Conservation (phyloP, 2,797 vertebrate genomes). For the Eulemur coronatus region DNA sequence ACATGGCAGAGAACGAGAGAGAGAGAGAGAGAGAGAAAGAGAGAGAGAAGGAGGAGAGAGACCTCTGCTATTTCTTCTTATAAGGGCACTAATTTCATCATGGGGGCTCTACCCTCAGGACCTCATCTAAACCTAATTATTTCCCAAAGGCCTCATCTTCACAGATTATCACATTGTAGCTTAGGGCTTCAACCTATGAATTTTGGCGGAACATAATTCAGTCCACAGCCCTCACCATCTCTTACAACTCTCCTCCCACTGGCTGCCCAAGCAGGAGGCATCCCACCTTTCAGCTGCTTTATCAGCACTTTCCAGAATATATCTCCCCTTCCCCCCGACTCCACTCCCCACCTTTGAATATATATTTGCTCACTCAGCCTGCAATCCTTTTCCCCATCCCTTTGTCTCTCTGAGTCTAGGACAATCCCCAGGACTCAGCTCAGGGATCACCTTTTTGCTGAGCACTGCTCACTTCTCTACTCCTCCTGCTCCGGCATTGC, state of each 20-base stretch:
- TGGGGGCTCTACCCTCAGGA: too few relatives aligned
- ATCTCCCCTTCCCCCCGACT: too few relatives aligned
- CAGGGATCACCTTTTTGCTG: background rate
- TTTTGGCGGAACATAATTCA: background rate
- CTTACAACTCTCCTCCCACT: background rate
- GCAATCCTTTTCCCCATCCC: too few relatives aligned
- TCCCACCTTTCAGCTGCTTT: background rate
- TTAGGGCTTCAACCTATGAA: fast-evolving
- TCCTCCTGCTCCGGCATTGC: too few relatives aligned
- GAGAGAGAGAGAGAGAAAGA: background rate
- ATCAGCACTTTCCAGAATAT: background rate
- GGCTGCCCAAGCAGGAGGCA: fast-evolving
- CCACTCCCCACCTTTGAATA: background rate
- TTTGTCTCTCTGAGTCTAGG: background rate
- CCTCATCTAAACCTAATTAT: background rate
- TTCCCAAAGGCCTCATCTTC: too few relatives aligned
- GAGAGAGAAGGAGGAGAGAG: background rate
- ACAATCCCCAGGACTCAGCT: background rate
- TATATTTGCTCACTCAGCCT: background rate
- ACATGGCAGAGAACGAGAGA: background rate
- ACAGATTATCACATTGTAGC: background rate
- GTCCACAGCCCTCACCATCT: fast-evolving
- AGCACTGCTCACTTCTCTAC: background rate
- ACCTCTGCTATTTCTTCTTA: too few relatives aligned
- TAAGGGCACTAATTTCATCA: fast-evolving